phyloP scores from a whole-genome alignment of 2,113 vertebrate species.

The Chaenogobius annularis region DNA sequence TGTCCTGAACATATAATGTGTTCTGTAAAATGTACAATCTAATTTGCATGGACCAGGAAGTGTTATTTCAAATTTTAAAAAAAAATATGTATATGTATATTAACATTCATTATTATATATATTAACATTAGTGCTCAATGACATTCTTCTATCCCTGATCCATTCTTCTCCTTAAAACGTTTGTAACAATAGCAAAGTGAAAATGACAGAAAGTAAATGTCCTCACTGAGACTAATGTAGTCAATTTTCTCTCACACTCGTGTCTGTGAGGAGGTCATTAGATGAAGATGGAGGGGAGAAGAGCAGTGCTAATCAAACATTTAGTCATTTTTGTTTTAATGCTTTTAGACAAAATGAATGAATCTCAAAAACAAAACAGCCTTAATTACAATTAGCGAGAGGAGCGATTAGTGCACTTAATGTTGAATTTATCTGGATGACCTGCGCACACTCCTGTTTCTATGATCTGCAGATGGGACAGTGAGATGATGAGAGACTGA shows the following conservation, averaged over 20 bases:
- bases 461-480: neutral
- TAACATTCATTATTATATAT: too few species aligned
- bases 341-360: constrained; percentile 45
- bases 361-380: constrained; percentile 53
- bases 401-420: constrained; percentile 23
- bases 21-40: too few species aligned
- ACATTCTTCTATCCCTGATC: neutral
- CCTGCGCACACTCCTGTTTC: constrained; percentile 1
- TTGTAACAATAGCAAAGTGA: neutral
- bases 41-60: too few species aligned
- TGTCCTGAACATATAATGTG: too few species aligned
- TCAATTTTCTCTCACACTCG: neutral
- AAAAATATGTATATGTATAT: too few species aligned
- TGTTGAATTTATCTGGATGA: constrained; percentile 33
- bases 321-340: constrained; percentile 33
- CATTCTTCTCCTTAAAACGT: neutral
- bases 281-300: constrained; percentile 45
- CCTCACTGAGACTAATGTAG: neutral
- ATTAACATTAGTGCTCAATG: neutral
- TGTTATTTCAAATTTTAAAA: too few species aligned
- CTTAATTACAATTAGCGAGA: constrained; percentile 46
- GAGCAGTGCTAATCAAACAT: constrained; percentile 64
- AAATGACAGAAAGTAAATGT: constrained; percentile 5
- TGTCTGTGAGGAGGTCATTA: constrained; percentile 27
- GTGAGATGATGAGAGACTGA: neutral